Conservation (phyloP, 2,797 vertebrate genomes). For the Apogon hyalosoma region DNA sequence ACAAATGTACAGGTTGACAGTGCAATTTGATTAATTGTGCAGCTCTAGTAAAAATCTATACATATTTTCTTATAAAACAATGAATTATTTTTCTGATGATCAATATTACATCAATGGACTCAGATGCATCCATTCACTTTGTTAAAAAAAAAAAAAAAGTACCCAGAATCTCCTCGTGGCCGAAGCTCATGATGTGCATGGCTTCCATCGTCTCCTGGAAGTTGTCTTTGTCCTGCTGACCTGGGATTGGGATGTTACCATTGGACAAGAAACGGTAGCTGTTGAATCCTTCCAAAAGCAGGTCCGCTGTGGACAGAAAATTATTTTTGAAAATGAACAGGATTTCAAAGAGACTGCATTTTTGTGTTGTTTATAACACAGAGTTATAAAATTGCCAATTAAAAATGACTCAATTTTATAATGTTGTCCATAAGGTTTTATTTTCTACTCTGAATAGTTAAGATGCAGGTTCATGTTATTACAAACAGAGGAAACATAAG, state of each 20-base stretch:
- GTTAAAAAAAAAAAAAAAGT: conserved; percentile 21
- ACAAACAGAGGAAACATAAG: background rate
- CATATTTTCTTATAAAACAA: too few relatives aligned
- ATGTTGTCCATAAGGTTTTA: too few relatives aligned
- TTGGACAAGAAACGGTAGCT: conserved; percentile 98
- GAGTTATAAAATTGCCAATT: too few relatives aligned
- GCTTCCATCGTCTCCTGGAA: conserved; percentile 99
- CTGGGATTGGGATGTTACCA: conserved; percentile 94
- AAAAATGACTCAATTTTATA: too few relatives aligned
- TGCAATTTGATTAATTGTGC: too few relatives aligned
- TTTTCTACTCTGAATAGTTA: background rate
- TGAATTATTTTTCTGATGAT: too few relatives aligned
- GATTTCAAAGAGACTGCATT: background rate
- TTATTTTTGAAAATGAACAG: background rate
- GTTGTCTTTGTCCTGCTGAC: conserved; percentile 99
- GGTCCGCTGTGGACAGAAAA: conserved; percentile 86
- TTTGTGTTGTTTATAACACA: background rate
- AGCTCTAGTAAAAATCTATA: too few relatives aligned
- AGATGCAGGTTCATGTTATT: background rate
- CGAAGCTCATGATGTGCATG: conserved; percentile 99
- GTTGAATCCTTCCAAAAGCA: conserved; percentile 96
- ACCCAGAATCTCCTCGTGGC: conserved; percentile 96
- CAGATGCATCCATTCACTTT: background rate
- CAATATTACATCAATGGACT: too few relatives aligned
- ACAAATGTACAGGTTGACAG: too few relatives aligned